A percentile compares a stretch with the other conserved stretches of the same genome.
Conservation (phyloP, 2,113 vertebrate genomes). For the Corydoras sp. region DNA sequence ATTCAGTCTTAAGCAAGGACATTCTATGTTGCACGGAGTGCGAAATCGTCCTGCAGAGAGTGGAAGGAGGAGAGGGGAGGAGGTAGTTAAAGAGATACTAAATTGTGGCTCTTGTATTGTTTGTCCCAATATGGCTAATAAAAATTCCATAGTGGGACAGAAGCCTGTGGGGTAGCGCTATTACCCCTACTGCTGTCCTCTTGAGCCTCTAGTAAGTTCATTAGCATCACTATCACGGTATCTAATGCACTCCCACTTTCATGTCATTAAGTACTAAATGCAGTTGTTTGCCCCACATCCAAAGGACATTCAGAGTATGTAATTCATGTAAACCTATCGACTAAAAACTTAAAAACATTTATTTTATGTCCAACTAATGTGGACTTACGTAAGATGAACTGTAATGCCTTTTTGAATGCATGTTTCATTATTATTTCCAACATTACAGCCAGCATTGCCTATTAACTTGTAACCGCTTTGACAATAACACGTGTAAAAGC, state of each 20-base stretch:
- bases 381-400: too few species aligned
- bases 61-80: conserved; percentile 51
- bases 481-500: not conserved
- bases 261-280: conserved; percentile 1
- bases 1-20: conserved; percentile 56
- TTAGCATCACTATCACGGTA: conserved; percentile 44
- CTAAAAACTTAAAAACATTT: too few species aligned
- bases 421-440: conserved; percentile 8
- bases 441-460: not conserved
- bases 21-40: conserved; percentile 55
- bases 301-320: not conserved
- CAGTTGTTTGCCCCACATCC: not conserved
- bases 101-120: conserved; percentile 50
- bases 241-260: conserved; percentile 29
- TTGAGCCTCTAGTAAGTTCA: conserved; percentile 29
- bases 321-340: too few species aligned
- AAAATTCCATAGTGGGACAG: conserved; percentile 32
- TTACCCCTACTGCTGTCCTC: conserved; percentile 20
- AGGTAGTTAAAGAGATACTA: conserved; percentile 63
- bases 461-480: conserved; percentile 14
- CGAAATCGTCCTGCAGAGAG: conserved; percentile 60
- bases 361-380: too few species aligned
- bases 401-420: not conserved
- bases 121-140: conserved; percentile 17
- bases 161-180: conserved; percentile 27